Percentiles rank a stretch among this genome's conserved stretches.
These are phyloP conservation scores for Pantherophis alleghaniensis DNA, from an alignment of 2,797 vertebrate species.

Conservation along the genomic window DNA sequence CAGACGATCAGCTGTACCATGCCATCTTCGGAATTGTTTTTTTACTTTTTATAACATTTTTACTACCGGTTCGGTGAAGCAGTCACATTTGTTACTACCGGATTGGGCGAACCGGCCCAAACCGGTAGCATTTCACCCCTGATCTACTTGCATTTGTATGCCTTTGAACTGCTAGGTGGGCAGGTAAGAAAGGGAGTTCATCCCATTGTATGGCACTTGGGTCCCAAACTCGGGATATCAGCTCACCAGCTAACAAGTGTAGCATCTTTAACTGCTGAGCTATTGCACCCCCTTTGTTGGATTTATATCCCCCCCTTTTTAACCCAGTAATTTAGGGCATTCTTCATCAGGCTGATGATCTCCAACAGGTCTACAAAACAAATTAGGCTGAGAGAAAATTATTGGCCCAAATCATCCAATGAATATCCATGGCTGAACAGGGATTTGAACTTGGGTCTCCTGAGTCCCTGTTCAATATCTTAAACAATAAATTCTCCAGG, in stretches of 20 bases:
- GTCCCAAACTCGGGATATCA: neutral
- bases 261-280: neutral
- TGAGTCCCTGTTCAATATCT: neutral
- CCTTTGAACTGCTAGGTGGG: neutral
- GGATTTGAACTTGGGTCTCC: neutral
- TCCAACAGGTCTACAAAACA: neutral
- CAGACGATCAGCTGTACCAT: too few relatives aligned
- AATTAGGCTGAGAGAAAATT: neutral
- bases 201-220: fast-evolving
- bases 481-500: neutral
- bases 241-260: neutral
- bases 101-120: too few relatives aligned
- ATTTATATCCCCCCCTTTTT: neutral
- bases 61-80: too few relatives aligned
- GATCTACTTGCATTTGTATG: neutral
- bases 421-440: neutral
- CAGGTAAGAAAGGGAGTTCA: neutral
- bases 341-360: neutral
- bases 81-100: too few relatives aligned
- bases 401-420: neutral
- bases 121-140: too few relatives aligned
- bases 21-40: too few relatives aligned
- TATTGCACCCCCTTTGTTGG: neutral
- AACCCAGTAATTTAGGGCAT: neutral
- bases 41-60: too few relatives aligned